Percentiles rank a stretch among this genome's conserved stretches.
Evolutionary conservation across 2,113 vertebrate species (phyloP).

Genomic region (Martes martes): DNA sequence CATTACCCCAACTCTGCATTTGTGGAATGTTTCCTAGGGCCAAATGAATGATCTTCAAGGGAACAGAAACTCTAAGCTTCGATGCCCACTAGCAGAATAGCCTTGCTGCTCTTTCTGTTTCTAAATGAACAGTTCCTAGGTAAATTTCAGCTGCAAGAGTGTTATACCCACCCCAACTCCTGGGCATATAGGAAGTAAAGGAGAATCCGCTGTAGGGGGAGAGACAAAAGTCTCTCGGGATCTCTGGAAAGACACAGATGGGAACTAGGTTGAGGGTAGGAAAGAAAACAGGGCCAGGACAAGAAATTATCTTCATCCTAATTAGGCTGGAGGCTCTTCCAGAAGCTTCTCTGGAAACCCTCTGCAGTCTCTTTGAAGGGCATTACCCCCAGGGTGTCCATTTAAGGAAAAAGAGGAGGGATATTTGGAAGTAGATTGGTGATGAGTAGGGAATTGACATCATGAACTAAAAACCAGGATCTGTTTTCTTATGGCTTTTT

Average conservation of each 20-base stretch:
- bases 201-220: background rate
- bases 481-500: background rate
- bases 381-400: rapidly evolving
- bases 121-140: background rate
- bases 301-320: background rate
- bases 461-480: background rate
- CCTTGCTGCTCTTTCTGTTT: background rate
- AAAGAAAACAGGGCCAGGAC: background rate
- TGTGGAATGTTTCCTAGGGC: slow-evolving; percentile 12
- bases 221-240: background rate
- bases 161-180: background rate
- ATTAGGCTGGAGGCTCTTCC: background rate
- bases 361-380: background rate
- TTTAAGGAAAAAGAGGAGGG: background rate
- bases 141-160: background rate
- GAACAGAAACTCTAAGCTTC: background rate
- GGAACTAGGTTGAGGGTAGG: background rate
- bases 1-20: background rate
- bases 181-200: background rate
- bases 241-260: background rate
- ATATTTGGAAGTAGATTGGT: background rate
- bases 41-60: slow-evolving; percentile 1
- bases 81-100: background rate
- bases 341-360: background rate
- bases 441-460: background rate